These are phyloP conservation scores for Drosophila simulans DNA, from an alignment of 1,140 invertebrate genomes.

Conservation along the genomic window DNA sequence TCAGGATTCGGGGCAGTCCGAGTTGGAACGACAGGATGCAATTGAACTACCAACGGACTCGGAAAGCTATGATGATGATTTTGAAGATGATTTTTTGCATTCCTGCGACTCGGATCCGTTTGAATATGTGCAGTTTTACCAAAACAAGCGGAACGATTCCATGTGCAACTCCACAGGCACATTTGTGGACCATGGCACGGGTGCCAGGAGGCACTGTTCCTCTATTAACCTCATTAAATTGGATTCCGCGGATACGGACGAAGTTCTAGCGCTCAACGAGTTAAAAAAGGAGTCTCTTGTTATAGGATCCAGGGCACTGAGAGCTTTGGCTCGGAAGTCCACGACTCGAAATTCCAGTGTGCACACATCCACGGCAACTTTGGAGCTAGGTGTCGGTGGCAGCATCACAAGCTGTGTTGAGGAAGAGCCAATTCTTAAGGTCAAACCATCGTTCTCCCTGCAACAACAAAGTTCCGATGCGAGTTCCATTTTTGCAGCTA, in stretches of 20 bases:
- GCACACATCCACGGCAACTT: constrained; percentile 85
- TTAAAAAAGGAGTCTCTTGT: constrained; percentile 77
- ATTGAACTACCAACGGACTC: constrained; percentile 85
- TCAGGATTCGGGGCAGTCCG: constrained; percentile 52
- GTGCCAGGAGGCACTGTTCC: constrained; percentile 52
- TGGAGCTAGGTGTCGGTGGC: constrained; percentile 76
- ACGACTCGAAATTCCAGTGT: constrained; percentile 76
- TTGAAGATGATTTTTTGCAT: constrained; percentile 53
- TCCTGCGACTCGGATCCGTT: constrained; percentile 87
- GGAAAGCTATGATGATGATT: constrained; percentile 67
- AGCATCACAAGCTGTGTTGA: constrained; percentile 64
- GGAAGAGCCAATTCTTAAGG: constrained; percentile 34
- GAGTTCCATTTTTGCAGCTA: constrained; percentile 86
- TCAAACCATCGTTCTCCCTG: constrained; percentile 10
- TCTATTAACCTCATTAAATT: constrained; percentile 79
- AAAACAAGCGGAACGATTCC: constrained; percentile 81
- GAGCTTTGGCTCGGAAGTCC: constrained; percentile 69
- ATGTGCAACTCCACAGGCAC: constrained; percentile 82
- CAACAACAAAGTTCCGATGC: constrained; percentile 86
- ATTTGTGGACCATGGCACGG: constrained; percentile 85
- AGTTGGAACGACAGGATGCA: constrained; percentile 86
- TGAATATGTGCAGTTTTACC: constrained; percentile 88
- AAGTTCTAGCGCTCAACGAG: constrained; percentile 51
- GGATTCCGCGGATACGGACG: constrained; percentile 55
- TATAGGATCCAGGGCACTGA: constrained; percentile 74